Conservation (phyloP, 2,888 invertebrate species). For the Hesperia comma region DNA sequence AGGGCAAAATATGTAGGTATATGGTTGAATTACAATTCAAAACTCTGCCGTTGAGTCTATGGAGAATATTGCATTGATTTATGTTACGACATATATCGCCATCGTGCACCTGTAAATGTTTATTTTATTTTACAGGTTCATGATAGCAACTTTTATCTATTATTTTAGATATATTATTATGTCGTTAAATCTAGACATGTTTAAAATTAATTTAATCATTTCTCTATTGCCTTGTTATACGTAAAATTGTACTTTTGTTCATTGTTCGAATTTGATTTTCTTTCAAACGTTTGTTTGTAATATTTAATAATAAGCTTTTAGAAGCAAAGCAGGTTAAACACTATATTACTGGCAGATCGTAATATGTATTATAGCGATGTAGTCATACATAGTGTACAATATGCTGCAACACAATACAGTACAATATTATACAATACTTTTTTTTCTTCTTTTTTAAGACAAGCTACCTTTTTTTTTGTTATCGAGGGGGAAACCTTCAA, state of each 20-base stretch:
- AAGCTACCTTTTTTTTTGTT: too few species aligned
- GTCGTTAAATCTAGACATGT: not conserved
- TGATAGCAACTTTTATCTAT: too few species aligned
- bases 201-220: not conserved
- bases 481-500: too few species aligned
- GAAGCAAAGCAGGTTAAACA: not conserved
- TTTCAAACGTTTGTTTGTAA: not conserved
- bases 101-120: too few species aligned
- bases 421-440: too few species aligned
- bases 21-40: not conserved
- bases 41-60: not conserved
- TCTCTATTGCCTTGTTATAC: too few species aligned
- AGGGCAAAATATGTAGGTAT: not conserved
- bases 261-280: not conserved
- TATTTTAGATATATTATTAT: not conserved
- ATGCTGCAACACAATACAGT: slow-evolving; percentile 4
- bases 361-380: slow-evolving; percentile 16
- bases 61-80: not conserved
- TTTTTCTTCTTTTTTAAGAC: too few species aligned
- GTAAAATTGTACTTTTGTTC: too few species aligned
- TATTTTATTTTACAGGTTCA: too few species aligned
- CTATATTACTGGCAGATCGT: slow-evolving; percentile 10
- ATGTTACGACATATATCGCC: not conserved
- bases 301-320: slow-evolving; percentile 5
- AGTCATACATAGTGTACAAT: slow-evolving; percentile 6